Base-by-base conservation (phyloP, 2,888 invertebrate species). In the Drosophila rubida region DNA sequence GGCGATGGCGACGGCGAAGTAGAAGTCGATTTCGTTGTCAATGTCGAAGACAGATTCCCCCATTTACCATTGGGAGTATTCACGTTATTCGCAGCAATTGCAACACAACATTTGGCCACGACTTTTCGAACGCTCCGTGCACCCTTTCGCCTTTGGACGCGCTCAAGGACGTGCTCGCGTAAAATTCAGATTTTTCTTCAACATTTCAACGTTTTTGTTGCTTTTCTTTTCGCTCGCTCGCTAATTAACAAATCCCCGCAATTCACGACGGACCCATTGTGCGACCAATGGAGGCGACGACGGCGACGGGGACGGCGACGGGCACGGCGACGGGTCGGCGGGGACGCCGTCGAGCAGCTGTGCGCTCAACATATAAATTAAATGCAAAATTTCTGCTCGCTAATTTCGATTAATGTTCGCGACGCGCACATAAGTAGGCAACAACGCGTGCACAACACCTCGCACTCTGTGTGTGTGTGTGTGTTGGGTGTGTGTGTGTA, bases 331-430 rank as follows among this genome's bases (percentile, higher is more conserved):
- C 22, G 49, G 45, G n/a, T n/a, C 39, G n/a, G 37, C 22, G 50
- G 23, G 22, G 11, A 4, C 48, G 39, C 7, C 37, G 37, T n/a
- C 25, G 42, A 41, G 23, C 2, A 22, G 32, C 44, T 32, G 37
- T 13, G 49, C 37, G n/a, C 37, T 14, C 13, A 39, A 14, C 53
- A 39, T 27, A 49, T 32, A 41, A 58, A 58, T 58, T 30, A 32
- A 37, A 30, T 19, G 27, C 3, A n/a, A 25, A 69, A 50, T 55
- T 48, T 39, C 35, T 35, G 22, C 27, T 57, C 27, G 42, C 55
- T 75, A 58, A 63, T 51, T 70, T 65, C 65, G 84, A 84, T 81
- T 84, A 84, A 80, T 73, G 30, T 41, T 48, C 60, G 45, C 63
- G 60, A 46, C 67, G 54, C 72, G 60, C 65, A 49, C 27, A 48